Base-by-base conservation (phyloP, 2,797 vertebrate genomes). In the Telmatherina bonti region DNA sequence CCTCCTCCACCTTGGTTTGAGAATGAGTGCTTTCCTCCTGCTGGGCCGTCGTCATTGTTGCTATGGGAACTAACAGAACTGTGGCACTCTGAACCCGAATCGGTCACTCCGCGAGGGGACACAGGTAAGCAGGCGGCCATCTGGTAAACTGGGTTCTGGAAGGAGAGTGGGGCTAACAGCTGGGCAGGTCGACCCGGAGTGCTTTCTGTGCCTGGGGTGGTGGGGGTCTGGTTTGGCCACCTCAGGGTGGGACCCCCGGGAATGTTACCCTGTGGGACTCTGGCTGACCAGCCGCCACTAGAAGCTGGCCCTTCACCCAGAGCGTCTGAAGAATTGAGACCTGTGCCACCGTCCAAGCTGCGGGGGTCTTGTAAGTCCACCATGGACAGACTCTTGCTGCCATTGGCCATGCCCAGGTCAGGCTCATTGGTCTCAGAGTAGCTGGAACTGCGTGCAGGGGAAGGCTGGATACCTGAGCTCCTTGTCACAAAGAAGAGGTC, bases 401-500 rank as follows among this genome's bases (percentile, higher is more conserved):
- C 96, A 31, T 98, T 98, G 87, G 96, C 94, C 92, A 99, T 96
- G 89, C 97, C 96, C 75, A 96, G 88, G 61, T 99, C 97, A 0
- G 96, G 95, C 90, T 99, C 98, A 69, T 99, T 99, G 90, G 97
- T 96, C 93, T 99, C 98, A 0, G 98, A 99, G 90, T 99, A 99
- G 90, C 98, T 99, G 36, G 97, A 99, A 89, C 98, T 99, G 85
- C 97, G 97, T 62, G 97, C 97, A 7, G 98, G 98, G 2, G 97
- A 99, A 20, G 97, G 96, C 93, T 99, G 97, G 82, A 97, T 94
- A 90, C 96, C 97, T 74, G 96, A 95, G 92, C 95, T 96, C 92
- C 97, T 95, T 85, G 97, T 99, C 93, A 99, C 97, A 91, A 99
- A 99, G 96, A 99, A 99, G 76, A 99, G 94, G 94, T 99, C 98